Evolutionary conservation across 2,888 invertebrate genomes (phyloP).

Genomic region (Falcaria lacertinaria): DNA sequence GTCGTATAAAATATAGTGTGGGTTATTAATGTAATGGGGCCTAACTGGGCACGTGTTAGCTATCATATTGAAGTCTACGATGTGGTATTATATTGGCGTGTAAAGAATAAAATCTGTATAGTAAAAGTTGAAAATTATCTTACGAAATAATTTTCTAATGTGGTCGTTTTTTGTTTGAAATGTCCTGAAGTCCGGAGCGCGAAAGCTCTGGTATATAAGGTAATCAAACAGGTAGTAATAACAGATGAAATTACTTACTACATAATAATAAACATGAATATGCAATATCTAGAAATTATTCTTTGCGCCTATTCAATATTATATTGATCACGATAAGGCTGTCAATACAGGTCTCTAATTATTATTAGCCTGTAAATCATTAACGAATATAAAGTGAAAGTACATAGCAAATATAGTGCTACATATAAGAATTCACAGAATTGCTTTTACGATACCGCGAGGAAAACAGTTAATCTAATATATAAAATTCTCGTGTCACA

Average conservation of each 20-base stretch:
- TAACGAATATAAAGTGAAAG: background rate
- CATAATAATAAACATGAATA: too few species aligned
- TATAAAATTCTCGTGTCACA: too few species aligned
- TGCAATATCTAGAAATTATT: too few species aligned
- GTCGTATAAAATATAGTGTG: slow-evolving; percentile 30
- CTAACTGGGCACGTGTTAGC: slow-evolving; percentile 13
- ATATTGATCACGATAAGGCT: background rate
- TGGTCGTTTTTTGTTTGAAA: too few species aligned
- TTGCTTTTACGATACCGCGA: background rate
- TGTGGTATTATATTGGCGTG: background rate
- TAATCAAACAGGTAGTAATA: too few species aligned
- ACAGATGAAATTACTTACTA: too few species aligned
- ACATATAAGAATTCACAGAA: background rate
- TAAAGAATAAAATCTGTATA: background rate
- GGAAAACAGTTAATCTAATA: too few species aligned
- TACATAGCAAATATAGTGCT: background rate
- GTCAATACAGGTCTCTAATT: background rate
- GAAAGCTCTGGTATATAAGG: too few species aligned
- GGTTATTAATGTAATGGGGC: slow-evolving; percentile 31
- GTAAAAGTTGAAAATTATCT: background rate
- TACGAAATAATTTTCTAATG: too few species aligned
- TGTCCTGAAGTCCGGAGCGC: too few species aligned
- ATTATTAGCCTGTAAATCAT: background rate
- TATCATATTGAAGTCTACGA: background rate
- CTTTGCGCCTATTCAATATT: too few species aligned